Evolutionary conservation across 2,888 invertebrate genomes (phyloP), one percentile per base, ranked within the genome.

Genomic region (Chaetogeoica ovagalla): DNA sequence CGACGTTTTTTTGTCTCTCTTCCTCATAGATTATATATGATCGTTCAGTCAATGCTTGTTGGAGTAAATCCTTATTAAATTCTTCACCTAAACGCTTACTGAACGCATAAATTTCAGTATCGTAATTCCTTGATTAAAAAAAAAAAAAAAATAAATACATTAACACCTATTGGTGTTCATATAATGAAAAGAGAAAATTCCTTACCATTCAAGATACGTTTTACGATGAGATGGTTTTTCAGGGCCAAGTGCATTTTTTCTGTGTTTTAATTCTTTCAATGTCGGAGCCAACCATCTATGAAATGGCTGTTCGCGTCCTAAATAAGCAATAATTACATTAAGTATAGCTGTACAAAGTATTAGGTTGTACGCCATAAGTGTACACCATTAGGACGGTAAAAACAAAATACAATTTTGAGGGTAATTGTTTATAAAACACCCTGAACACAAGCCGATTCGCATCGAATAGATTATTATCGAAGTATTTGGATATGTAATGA

Each of bases 31-130:
- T 88, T 6, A 94, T 89, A 85, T 93, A 96, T 0, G 94, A 93
- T 83, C 83, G 82, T 85, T 95, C 91, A 62, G 91, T 92, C 82
- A 98, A 91, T 1, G 96, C 96, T 84, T 89, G 89, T 77, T 91
- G 89, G 48, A 98, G 86, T 21, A 92, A 86, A 30, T 90, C 88
- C 0, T 89, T 87, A 82, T 94, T 89, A 85, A 98, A 94, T 7
- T 93, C 90, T 88, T 98, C 98, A 39, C 92, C 90, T 21, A 97
- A 87, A 43, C 98, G 89, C 85, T 92, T 91, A 15, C 92, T 92
- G 88, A 97, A 97, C 0, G 97, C 94, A 87, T 89, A 96, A 4
- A 97, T 83, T 87, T 86, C 86, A 15, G 85, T 84, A 82, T 86
- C 85, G 72, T 84, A 84, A 82, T 86, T 85, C 83, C 87, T 87